A percentile compares a stretch with the other conserved stretches of the same genome.
phyloP scores from a whole-genome alignment of 2,113 vertebrate species.

The Ceratotherium simum region DNA sequence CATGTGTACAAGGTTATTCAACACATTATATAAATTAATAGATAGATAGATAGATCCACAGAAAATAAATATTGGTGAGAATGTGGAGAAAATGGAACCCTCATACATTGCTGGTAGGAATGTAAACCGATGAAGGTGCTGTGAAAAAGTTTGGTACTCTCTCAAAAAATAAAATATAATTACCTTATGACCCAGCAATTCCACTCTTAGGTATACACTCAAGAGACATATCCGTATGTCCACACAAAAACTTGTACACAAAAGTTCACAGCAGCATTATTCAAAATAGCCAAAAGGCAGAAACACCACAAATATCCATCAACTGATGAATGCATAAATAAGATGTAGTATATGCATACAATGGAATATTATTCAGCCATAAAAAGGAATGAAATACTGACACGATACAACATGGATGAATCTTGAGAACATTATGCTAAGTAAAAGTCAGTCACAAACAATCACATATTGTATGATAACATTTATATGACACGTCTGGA shows the following conservation, averaged over 20 bases:
- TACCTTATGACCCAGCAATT: not conserved
- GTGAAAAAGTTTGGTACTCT: not conserved
- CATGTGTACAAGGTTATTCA: not conserved
- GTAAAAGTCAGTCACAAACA: not conserved
- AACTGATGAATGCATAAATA: not conserved
- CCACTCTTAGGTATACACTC: not conserved
- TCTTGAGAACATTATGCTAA: not conserved
- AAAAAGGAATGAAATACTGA: not conserved
- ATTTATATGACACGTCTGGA: not conserved
- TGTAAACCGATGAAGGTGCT: not conserved
- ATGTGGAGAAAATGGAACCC: not conserved
- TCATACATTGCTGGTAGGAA: not conserved
- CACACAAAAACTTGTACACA: not conserved
- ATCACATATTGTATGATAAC: not conserved
- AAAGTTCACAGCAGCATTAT: not conserved
- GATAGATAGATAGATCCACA: not conserved
- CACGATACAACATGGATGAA: not conserved
- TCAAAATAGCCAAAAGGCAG: not conserved
- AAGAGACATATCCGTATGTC: not conserved
- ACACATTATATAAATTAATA: constrained; percentile 8
- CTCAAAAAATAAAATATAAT: not conserved
- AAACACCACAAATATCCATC: not conserved
- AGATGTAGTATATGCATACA: not conserved
- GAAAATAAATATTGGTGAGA: not conserved
- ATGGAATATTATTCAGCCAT: not conserved